phyloP scores from a whole-genome alignment of 2,888 invertebrate genomes.

The Platycheirus albimanus region DNA sequence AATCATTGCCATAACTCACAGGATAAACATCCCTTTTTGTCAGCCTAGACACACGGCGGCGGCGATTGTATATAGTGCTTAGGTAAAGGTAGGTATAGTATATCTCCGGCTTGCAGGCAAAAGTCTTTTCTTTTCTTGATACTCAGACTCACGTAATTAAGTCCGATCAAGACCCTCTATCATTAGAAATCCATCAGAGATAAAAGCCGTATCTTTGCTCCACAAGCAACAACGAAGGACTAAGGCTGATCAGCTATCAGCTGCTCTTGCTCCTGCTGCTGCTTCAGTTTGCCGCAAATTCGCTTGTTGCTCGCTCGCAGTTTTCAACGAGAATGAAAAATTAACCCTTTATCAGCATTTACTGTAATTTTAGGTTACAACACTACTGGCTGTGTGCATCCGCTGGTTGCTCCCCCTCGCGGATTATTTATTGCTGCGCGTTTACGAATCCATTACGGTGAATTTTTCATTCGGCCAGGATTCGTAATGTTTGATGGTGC shows the following conservation, averaged over 20 bases:
- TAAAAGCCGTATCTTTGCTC: constrained; percentile 46
- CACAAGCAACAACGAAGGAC: constrained; percentile 33
- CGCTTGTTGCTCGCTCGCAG: constrained; percentile 67
- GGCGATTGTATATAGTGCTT: too few relatives aligned
- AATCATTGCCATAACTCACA: constrained; percentile 59
- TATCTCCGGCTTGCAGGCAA: constrained; percentile 13
- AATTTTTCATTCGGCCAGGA: constrained; percentile 72
- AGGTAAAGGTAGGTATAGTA: too few relatives aligned
- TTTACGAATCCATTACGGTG: constrained; percentile 73
- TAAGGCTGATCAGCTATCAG: constrained; percentile 52
- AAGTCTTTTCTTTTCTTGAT: constrained; percentile 12
- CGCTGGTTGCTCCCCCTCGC: constrained; percentile 33
- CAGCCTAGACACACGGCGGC: constrained; percentile 16
- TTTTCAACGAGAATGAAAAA: constrained; percentile 79
- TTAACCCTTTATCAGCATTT: constrained; percentile 83
- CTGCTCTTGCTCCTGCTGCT: constrained; percentile 16
- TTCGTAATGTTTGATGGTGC: constrained; percentile 49
- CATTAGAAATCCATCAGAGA: constrained; percentile 72
- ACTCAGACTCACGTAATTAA: too few relatives aligned
- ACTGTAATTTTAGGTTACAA: constrained; percentile 82
- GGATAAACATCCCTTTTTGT: constrained; percentile 58
- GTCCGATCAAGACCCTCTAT: constrained; percentile 61
- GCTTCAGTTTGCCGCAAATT: constrained; percentile 29
- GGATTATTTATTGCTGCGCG: constrained; percentile 72
- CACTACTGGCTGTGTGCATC: constrained; percentile 67